phyloP scores from a whole-genome alignment of 2,797 vertebrate species.

The Pygocentrus nattereri region DNA sequence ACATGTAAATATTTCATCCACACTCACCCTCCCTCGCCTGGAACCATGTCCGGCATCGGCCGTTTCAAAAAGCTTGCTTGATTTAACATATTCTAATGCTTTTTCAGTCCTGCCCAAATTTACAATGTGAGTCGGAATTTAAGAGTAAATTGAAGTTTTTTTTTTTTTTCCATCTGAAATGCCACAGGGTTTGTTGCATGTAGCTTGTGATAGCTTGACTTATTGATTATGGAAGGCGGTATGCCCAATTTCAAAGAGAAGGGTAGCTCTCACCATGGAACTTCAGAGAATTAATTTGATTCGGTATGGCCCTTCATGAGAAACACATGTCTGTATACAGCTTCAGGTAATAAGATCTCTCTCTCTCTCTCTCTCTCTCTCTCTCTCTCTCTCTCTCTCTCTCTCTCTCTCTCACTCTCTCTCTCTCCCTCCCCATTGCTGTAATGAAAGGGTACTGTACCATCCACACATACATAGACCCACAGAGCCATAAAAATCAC shows the following conservation, averaged over 20 bases:
- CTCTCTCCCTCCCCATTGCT: slow-evolving; percentile 63
- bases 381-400: slow-evolving; percentile 64
- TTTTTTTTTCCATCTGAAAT: slow-evolving; percentile 79
- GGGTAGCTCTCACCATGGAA: slow-evolving; percentile 82
- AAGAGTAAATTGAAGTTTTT: slow-evolving; percentile 79
- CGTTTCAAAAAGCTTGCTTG: slow-evolving; percentile 54
- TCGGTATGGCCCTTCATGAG: slow-evolving; percentile 84
- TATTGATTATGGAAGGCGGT: slow-evolving; percentile 86
- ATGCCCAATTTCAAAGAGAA: slow-evolving; percentile 87
- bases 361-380: slow-evolving; percentile 67
- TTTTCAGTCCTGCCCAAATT: slow-evolving; percentile 75
- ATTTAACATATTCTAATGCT: slow-evolving; percentile 78
- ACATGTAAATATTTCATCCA: slow-evolving; percentile 47
- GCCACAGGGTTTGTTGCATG: slow-evolving; percentile 80
- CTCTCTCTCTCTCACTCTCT: slow-evolving; percentile 72
- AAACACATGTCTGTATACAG: slow-evolving; percentile 83
- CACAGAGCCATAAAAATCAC: slow-evolving; percentile 58
- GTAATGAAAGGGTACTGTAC: slow-evolving; percentile 70
- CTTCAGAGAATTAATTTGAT: slow-evolving; percentile 88
- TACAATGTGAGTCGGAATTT: slow-evolving; percentile 83
- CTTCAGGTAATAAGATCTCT: slow-evolving; percentile 78
- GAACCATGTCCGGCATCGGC: slow-evolving; percentile 10
- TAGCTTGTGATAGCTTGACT: slow-evolving; percentile 83
- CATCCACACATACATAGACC: slow-evolving; percentile 62
- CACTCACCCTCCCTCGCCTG: slow-evolving; percentile 6